Base-by-base conservation (phyloP, 37 sponge, comb jelly and placozoan species). In the Axinella damicornis region DNA sequence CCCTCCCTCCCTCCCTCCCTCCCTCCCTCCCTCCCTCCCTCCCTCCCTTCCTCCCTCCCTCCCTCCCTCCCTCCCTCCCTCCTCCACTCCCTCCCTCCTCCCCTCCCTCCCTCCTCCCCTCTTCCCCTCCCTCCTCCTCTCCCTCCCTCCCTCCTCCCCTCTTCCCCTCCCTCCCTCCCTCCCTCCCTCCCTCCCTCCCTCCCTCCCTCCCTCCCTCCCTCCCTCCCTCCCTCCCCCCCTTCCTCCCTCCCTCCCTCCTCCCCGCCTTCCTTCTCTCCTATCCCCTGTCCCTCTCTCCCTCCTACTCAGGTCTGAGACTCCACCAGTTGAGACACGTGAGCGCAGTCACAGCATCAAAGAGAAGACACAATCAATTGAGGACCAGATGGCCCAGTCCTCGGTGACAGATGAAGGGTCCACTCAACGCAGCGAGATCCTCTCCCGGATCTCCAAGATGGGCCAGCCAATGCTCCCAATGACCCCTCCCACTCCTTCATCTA, bases 371-470 rank as follows among this genome's bases (percentile, higher is more conserved):
- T 79, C 90, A 14, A 73, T 89, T 2, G 84, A 83, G 71, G 90
- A 90, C 37, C 73, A 78, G 38, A 30, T 83, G 60, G 40, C 69
- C 32, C 58, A 30, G 40, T 28, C 68, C 57, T 27, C 54, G 2
- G 74, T 60, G 31, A 73, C 36, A 38, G 46, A 32, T 18, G 77
- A 77, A 20, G 84, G 85, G 16, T 38, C 69, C 15, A 52, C 35
- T 32, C 59, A 71, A 6, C 62, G 87, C 4, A 85, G 88, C 20
- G 80, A 95, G 39, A 86, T 95, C 35, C 72, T 95, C 74, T 74
- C 75, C 15, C 81, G 90, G 22, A 93, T 95, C 55, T 92, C 96
- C 65, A 93, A 93, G 74, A 93, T 95, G 94, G 95, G 92, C 5
- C 89, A 93, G 77, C 57, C 90, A 2, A 93, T 89, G 80, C 76